Evolutionary conservation across 2,888 invertebrate species (phyloP).

Genomic region (Azorinus chamasolen): DNA sequence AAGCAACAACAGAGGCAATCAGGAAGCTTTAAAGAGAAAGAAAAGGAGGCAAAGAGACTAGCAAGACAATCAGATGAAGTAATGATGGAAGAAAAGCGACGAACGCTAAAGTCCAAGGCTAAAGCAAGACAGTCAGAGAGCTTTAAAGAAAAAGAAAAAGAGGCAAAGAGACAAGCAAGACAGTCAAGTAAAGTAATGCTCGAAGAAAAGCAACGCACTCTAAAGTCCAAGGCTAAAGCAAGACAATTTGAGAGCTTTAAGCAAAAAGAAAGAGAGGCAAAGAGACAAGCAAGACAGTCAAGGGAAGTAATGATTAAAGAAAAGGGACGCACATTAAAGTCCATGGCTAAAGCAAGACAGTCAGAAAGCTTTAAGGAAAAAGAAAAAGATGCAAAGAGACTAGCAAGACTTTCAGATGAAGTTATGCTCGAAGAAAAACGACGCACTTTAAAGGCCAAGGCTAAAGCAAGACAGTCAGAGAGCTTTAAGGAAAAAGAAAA

Average conservation of each 20-base stretch:
- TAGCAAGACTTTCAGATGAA: not conserved
- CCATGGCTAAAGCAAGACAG: constrained; percentile 7
- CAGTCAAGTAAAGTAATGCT: too few relatives aligned
- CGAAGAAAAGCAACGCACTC: too few relatives aligned
- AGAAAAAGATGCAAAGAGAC: not conserved
- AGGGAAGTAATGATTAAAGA: not conserved
- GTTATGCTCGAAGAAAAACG: not conserved
- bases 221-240: not conserved
- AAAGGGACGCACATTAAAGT: not conserved
- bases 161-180: too few relatives aligned
- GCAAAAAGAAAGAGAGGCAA: not conserved
- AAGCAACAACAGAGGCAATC: too few relatives aligned
- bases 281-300: constrained; percentile 6
- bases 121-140: too few relatives aligned
- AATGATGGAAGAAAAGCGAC: too few relatives aligned
- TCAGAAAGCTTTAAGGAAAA: not conserved
- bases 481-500: not conserved
- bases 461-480: constrained; percentile 1
- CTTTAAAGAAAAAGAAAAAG: too few relatives aligned
- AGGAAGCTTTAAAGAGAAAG: not conserved
- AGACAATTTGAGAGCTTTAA: not conserved
- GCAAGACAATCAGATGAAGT: too few relatives aligned
- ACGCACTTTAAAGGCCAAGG: not conserved
- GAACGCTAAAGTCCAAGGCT: too few relatives aligned
- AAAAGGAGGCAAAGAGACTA: not conserved